Base-by-base conservation (phyloP, 64 coral and sea anemone species). In the Actinia tenebrosa region DNA sequence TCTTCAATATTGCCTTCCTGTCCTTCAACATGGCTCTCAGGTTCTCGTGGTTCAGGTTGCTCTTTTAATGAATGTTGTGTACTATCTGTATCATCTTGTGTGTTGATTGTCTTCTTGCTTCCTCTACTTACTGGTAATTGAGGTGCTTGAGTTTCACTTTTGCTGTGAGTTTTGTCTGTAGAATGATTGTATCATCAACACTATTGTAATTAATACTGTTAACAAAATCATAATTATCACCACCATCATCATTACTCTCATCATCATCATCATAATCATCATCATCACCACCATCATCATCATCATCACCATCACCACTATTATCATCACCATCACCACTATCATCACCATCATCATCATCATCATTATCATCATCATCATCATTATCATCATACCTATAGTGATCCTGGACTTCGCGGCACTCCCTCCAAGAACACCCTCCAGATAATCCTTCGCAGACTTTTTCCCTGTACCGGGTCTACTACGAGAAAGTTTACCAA, bases 91-190 rank as follows among this genome's bases (percentile, higher is more conserved):
- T 42, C 42, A 75, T 42, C 42, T 75, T 30, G 69, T 16, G 10
- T 5, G 3, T 75, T 15, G 1, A 14, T 75, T 75, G 26, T 10
- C 15, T 75, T 75, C 7, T 75, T 14, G 20, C 23, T 0, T 43
- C 25, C 25, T 75, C 11, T 7, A 26, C 42, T 75, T 75, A 75
- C 7, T 30, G 69, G 25, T 75, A 30, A 42, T 14, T 25, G 22
- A 75, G 26, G 27, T 11, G 69, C 26, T 25, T 75, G n/a, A 52
- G 22, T 23, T 52, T 53, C 25, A 83, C 37, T 83, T 18, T n/a
- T 83, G 19, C 53, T 15, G 44, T 83, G 80, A 83, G 20, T 83
- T 83, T 83, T 18, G 23, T 52, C 80, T 83, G 15, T 15, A 52
- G 14, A 22, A 83, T 23, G 17, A 83, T 53, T 83, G 10, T 22